Evolutionary conservation across 2,113 vertebrate species (phyloP).

Genomic region (Coracopsis vasa): DNA sequence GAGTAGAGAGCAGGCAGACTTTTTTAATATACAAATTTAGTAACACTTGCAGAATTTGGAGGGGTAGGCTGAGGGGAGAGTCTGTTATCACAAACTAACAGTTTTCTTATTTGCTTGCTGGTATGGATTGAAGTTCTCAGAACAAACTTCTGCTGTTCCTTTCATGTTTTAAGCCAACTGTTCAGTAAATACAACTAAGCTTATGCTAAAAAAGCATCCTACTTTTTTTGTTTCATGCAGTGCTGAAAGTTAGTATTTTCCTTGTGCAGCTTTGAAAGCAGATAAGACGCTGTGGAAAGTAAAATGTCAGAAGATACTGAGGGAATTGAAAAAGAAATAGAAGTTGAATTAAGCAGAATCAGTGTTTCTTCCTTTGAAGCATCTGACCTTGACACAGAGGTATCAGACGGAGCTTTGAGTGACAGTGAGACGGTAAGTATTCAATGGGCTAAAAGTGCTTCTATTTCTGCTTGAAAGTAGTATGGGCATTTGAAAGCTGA

Average conservation of each 20-base stretch:
- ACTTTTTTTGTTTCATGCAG: background rate
- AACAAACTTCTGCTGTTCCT: background rate
- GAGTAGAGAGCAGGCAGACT: background rate
- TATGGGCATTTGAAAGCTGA: fast-evolving
- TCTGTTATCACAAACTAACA: background rate
- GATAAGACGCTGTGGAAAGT: background rate
- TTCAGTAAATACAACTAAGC: background rate
- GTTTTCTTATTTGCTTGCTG: background rate
- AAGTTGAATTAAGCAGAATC: slow-evolving; percentile 71
- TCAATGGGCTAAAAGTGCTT: background rate
- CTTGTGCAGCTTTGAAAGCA: background rate
- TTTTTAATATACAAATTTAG: background rate
- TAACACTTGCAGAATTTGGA: background rate
- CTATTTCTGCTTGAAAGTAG: background rate
- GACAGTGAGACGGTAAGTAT: slow-evolving; percentile 67
- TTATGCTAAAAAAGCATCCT: background rate
- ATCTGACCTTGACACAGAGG: slow-evolving; percentile 50
- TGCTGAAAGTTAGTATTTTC: background rate
- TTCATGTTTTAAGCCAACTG: background rate
- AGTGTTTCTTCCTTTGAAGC: slow-evolving; percentile 65
- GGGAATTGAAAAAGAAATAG: slow-evolving; percentile 66
- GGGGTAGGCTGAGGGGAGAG: fast-evolving
- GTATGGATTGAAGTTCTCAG: background rate
- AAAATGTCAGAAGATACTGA: slow-evolving; percentile 33
- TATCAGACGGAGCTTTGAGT: slow-evolving; percentile 53